These are phyloP conservation scores for Dinoponera quadriceps DNA, from an alignment of 1,140 invertebrate species.

Conservation along the genomic window DNA sequence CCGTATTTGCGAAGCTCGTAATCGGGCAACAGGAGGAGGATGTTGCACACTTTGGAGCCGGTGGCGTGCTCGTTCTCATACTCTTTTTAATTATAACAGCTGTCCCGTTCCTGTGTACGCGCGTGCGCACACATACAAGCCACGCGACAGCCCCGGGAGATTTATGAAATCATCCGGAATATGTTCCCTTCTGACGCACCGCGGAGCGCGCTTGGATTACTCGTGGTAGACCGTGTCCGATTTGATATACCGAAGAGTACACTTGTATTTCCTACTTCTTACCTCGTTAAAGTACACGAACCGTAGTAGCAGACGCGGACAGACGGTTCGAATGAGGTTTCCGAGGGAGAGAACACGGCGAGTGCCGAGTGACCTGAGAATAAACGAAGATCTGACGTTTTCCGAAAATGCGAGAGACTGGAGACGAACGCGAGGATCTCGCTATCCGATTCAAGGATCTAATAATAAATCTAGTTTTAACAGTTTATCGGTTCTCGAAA, in stretches of 20 bases:
- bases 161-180: constrained; percentile 51
- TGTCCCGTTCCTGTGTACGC: neutral
- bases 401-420: neutral
- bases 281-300: constrained; percentile 28
- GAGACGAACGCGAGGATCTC: neutral
- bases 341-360: neutral
- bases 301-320: neutral
- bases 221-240: constrained; percentile 27
- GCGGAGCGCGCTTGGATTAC: constrained; percentile 16
- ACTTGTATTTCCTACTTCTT: constrained; percentile 12
- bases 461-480: neutral
- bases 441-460: neutral
- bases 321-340: neutral
- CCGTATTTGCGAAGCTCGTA: constrained; percentile 28
- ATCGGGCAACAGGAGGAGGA: constrained; percentile 9
- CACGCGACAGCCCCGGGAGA: constrained; percentile 17
- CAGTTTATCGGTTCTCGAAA: neutral
- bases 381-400: neutral
- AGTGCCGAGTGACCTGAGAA: neutral
- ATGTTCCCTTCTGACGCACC: constrained; percentile 16
- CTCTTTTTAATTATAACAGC: constrained; percentile 27
- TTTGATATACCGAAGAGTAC: constrained; percentile 20
- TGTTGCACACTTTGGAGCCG: neutral
- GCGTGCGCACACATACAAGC: too few species aligned
- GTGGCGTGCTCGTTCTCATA: neutral